Evolutionary conservation across 2,888 invertebrate genomes (phyloP), one percentile per base, ranked within the genome.

Genomic region (Ophion slaviceki): DNA sequence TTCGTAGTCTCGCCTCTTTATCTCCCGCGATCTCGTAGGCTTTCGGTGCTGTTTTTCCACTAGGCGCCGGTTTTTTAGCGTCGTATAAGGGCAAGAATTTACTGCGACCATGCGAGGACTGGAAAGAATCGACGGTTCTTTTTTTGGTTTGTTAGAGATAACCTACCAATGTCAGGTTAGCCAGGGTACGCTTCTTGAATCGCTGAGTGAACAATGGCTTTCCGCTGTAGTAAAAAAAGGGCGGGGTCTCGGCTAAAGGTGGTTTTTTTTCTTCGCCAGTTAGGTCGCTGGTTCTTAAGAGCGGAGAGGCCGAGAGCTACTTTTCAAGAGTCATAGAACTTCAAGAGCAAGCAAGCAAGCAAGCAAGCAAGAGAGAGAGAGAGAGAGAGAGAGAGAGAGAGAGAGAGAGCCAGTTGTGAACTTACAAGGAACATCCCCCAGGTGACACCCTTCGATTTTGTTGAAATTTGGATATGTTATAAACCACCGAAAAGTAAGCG

Each of bases 261-360:
- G 28, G 28, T 74, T 79, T 70, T 77, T 87, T 87, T 76, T 71
- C 64, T 45, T 20, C 45, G 45, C 64, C 68, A 20, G 45, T 75
- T 61, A 68, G 36, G 61, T 71, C 67, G 66, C 59, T 67, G 28
- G 28, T 40, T 47, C 66, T 24, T 64, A 36, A 28, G 72, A 80
- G 67, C 45, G 28, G 14, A 68, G 76, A 57, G 59, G 62, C 74
- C 77, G 72, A 71, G 80, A 82, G 78, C 83, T 72, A 72, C 75
- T 84, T 77, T 71, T 76, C 74, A 81, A 85, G 85, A 81, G 78
- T 77, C 79, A 76, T 82, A 80, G 53, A 66, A 72, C 36, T 64
- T 80, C 28, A 47, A 47, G 72, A 59, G 14, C 17, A 59, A 66
- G 36, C 6, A 11, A 61, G 72, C 67, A 47, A 75, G 59, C 36